A percentile compares a stretch with the other conserved stretches of the same genome.
phyloP scores from a whole-genome alignment of 2,888 invertebrate species.

The Chloroclysta siterata region DNA sequence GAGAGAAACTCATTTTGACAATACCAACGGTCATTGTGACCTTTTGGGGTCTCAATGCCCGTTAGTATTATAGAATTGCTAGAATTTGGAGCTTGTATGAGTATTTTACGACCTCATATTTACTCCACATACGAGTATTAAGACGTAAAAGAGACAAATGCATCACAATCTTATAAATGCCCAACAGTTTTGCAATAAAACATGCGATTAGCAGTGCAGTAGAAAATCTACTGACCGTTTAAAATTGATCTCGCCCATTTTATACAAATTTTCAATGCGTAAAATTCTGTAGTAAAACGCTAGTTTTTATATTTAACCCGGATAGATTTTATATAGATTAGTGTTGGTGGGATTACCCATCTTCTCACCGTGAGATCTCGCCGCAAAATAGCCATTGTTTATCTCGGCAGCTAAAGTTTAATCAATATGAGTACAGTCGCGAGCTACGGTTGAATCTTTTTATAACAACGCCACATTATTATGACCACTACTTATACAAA shows the following conservation, averaged over 20 bases:
- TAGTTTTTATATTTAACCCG: constrained; percentile 14
- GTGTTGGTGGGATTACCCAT: constrained; percentile 15
- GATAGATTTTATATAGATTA: constrained; percentile 17
- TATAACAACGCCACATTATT: background rate
- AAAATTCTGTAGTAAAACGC: background rate
- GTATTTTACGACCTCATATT: too few relatives aligned
- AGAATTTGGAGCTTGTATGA: background rate
- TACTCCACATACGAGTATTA: too few relatives aligned
- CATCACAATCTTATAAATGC: too few relatives aligned
- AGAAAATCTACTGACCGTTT: constrained; percentile 5
- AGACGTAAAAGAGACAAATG: too few relatives aligned
- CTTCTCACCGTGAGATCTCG: constrained; percentile 20
- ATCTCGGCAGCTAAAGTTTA: constrained; percentile 18
- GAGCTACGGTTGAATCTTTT: background rate
- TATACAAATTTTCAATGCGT: constrained; percentile 13
- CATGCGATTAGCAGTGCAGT: background rate
- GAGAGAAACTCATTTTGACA: too few relatives aligned
- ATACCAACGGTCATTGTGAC: background rate
- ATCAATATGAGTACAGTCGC: constrained; percentile 23
- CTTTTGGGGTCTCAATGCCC: too few relatives aligned
- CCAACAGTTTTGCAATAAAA: too few relatives aligned
- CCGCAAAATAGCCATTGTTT: constrained; percentile 26
- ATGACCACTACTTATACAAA: too few relatives aligned
- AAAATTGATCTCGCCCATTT: constrained; percentile 1
- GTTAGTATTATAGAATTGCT: background rate